Evolutionary conservation across 2,888 invertebrate species (phyloP).

Genomic region (Ypsolopha scabrella): DNA sequence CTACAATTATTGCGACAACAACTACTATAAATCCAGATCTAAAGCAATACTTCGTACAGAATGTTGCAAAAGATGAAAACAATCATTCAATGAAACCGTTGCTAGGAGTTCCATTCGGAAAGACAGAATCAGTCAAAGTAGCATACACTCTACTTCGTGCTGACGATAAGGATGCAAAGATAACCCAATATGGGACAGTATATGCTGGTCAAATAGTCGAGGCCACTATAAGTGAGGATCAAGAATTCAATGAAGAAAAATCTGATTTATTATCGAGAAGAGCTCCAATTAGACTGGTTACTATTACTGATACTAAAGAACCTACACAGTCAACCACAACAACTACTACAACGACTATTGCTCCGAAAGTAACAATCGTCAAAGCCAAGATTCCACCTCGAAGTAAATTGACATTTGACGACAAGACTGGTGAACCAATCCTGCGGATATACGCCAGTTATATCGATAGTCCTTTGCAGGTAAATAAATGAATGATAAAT

Average conservation of each 20-base stretch:
- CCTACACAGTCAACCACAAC: background rate
- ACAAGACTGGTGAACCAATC: slow-evolving; percentile 58
- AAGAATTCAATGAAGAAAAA: slow-evolving; percentile 50
- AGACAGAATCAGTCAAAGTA: slow-evolving; percentile 46
- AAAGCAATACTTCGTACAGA: slow-evolving; percentile 31
- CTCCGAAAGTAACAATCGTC: slow-evolving; percentile 34
- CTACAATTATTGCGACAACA: background rate
- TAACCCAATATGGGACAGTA: slow-evolving; percentile 40
- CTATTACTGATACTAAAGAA: slow-evolving; percentile 34
- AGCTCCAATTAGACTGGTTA: slow-evolving; percentile 41
- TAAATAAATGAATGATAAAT: slow-evolving; percentile 21
- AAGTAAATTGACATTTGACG: slow-evolving; percentile 53
- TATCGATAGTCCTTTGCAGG: slow-evolving; percentile 42
- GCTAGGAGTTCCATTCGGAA: slow-evolving; percentile 42
- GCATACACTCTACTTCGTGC: slow-evolving; percentile 47
- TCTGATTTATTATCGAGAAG: slow-evolving; percentile 34
- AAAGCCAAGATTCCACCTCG: slow-evolving; percentile 57
- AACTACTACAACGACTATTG: slow-evolving; percentile 14
- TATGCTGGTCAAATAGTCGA: slow-evolving; percentile 58
- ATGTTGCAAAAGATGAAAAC: slow-evolving; percentile 25
- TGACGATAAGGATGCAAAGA: slow-evolving; percentile 37
- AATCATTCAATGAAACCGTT: slow-evolving; percentile 36
- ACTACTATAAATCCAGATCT: slow-evolving; percentile 27
- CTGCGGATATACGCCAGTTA: slow-evolving; percentile 69
- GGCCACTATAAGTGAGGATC: slow-evolving; percentile 52